Evolutionary conservation across 2,888 invertebrate genomes (phyloP), one percentile per base, ranked within the genome.

Genomic region (Galeopsomyia nigrocyanea): DNA sequence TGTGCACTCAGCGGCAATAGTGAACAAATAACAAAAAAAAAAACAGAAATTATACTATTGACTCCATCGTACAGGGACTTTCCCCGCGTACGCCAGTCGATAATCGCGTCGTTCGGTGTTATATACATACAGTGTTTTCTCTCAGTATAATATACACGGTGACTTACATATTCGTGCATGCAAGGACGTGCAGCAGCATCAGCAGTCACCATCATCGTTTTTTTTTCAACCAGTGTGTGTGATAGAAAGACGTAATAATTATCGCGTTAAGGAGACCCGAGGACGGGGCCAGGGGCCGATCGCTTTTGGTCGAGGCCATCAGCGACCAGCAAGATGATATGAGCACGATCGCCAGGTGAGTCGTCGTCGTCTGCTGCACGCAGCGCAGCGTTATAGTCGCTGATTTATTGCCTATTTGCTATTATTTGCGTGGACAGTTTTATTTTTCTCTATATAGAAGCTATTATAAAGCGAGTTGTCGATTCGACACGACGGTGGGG

Each of bases 271-370:
- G 49, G 55, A 51, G 58, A 47, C 17, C 49, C 31, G 57, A 70
- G 49, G 58, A 55, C 61, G 50, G 66, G 56, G 21, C 60, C 46
- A 6, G 53, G 6, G 53, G 39, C 39, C 65, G 74, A 60, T 69
- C 71, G 71, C 66, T 64, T 65, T 68, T 65, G 66, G 58, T 66
- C 75, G 63, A 71, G 66, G 68, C 67, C 76, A 60, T 53, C 60
- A 63, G 71, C 75, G 68, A 77, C 81, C 79, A 78, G 79, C 83
- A 84, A 80, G 80, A 85, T 85, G 84, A 84, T 83, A 86, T 86
- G 86, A 86, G 84, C 84, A 83, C 85, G 81, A 80, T 84, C 80
- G 82, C 82, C 82, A 85, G 86, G 86, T 86, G 85, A 86, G 86
- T 84, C 71, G 26, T n/a, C 21, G 9, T 21, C 7, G 26, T 17